These are phyloP conservation scores for Diachasmimorpha longicaudata DNA, from an alignment of 1,140 invertebrate genomes.

Conservation along the genomic window DNA sequence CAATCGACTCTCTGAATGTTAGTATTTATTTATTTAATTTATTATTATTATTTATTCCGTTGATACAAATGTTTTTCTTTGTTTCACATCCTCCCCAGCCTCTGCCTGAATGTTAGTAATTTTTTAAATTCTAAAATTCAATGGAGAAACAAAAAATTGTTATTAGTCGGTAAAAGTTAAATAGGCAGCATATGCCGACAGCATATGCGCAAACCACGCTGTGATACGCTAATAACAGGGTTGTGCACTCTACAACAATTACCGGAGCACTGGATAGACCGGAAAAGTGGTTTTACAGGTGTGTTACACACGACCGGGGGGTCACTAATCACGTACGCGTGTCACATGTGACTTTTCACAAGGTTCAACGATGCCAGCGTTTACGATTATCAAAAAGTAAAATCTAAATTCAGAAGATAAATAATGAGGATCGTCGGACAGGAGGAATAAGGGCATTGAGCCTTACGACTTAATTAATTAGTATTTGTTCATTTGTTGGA, in stretches of 20 bases:
- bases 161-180: not conserved
- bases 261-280: slow-evolving; percentile 16
- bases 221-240: slow-evolving; percentile 30
- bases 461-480: slow-evolving; percentile 25
- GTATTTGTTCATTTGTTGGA: no score
- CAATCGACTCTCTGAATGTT: no score
- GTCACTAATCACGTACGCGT: slow-evolving; percentile 13
- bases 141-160: not conserved
- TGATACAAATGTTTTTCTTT: no score
- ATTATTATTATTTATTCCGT: no score
- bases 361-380: not conserved
- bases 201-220: slow-evolving; percentile 31
- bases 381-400: not conserved
- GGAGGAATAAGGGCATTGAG: slow-evolving; percentile 5
- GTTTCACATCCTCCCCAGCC: no score
- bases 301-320: slow-evolving; percentile 28
- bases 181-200: not conserved
- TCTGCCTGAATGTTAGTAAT: no score
- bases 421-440: not conserved
- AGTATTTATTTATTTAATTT: no score
- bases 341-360: slow-evolving; percentile 17
- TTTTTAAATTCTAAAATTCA: no score
- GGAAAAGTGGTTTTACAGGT: slow-evolving; percentile 41
- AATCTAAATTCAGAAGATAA: not conserved
- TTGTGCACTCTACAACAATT: slow-evolving; percentile 8